phyloP scores from a whole-genome alignment of 2,113 vertebrate genomes.

The Scomber japonicus region DNA sequence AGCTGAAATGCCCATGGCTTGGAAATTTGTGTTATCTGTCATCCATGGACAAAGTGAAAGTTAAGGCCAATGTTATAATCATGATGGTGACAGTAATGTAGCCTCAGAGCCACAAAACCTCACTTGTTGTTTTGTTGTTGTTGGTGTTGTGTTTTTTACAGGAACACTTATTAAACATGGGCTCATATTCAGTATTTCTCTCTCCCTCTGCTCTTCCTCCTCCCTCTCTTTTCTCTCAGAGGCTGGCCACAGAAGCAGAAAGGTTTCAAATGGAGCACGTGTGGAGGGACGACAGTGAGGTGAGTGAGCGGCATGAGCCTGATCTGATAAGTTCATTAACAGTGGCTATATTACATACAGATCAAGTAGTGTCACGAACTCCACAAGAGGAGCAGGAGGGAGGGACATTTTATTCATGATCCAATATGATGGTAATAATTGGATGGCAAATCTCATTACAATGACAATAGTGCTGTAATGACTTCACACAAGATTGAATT shows the following conservation, averaged over 20 bases:
- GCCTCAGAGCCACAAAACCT: background rate
- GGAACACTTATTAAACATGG: background rate
- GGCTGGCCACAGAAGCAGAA: slow-evolving; percentile 89
- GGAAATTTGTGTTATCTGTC: background rate
- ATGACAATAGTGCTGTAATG: slow-evolving; percentile 33
- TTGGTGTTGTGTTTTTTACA: background rate
- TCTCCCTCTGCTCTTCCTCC: background rate
- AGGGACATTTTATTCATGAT: slow-evolving; percentile 72
- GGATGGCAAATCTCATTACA: slow-evolving; percentile 63
- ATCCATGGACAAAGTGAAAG: background rate
- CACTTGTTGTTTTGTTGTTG: too few relatives aligned
- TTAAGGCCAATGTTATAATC: background rate
- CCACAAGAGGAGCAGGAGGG: slow-evolving; percentile 32
- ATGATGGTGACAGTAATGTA: background rate
- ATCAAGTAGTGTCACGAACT: slow-evolving; percentile 26
- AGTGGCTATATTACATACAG: slow-evolving; percentile 2
- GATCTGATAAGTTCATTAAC: slow-evolving; percentile 36
- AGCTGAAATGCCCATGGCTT: background rate
- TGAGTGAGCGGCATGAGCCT: slow-evolving; percentile 74
- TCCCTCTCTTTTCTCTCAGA: slow-evolving; percentile 80
- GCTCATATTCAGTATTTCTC: slow-evolving; percentile 5
- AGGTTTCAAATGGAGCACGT: slow-evolving; percentile 88
- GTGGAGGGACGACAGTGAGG: slow-evolving; percentile 91
- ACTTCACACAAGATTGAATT: slow-evolving; percentile 50
- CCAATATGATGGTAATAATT: slow-evolving; percentile 75